Percentiles rank a stretch among this genome's conserved stretches.
These are phyloP conservation scores for Australoheros scitulus DNA, from an alignment of 2,113 vertebrate species.

Conservation along the genomic window DNA sequence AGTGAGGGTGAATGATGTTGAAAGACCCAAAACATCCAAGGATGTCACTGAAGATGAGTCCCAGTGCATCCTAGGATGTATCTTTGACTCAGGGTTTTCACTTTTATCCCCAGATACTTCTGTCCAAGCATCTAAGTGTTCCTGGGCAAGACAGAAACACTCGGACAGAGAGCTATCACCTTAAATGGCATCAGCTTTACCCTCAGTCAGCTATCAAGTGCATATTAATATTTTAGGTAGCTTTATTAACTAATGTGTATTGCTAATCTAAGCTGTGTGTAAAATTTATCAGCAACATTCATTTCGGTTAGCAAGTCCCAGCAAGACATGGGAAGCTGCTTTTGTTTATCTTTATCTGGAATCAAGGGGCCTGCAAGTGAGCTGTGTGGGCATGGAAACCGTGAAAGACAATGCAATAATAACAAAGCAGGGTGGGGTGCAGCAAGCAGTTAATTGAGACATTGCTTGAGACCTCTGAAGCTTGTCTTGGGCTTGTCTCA, in stretches of 20 bases:
- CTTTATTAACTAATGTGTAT: not conserved
- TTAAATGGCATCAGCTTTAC: not conserved
- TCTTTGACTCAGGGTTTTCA: not conserved
- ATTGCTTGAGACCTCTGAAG: constrained; percentile 1
- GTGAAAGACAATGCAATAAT: not conserved
- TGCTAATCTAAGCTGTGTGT: not conserved
- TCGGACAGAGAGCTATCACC: not conserved
- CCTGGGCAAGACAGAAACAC: not conserved
- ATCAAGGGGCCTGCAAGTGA: not conserved
- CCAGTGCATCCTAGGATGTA: not conserved
- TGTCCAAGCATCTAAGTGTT: not conserved
- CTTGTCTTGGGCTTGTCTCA: not conserved
- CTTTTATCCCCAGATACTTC: no score
- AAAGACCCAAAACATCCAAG: not conserved
- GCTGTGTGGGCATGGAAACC: not conserved
- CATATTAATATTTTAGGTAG: not conserved
- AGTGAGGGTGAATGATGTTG: not conserved
- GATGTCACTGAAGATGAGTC: not conserved
- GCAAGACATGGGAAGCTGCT: not conserved
- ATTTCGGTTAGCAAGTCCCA: not conserved
- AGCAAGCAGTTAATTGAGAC: not conserved
- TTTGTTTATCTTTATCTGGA: constrained; percentile 2
- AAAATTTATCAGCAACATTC: not conserved
- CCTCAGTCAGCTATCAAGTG: not conserved
- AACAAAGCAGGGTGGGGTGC: constrained; percentile 1